These are phyloP conservation scores for Lepisosteus oculatus DNA, from an alignment of 2,113 vertebrate species.

Conservation along the genomic window DNA sequence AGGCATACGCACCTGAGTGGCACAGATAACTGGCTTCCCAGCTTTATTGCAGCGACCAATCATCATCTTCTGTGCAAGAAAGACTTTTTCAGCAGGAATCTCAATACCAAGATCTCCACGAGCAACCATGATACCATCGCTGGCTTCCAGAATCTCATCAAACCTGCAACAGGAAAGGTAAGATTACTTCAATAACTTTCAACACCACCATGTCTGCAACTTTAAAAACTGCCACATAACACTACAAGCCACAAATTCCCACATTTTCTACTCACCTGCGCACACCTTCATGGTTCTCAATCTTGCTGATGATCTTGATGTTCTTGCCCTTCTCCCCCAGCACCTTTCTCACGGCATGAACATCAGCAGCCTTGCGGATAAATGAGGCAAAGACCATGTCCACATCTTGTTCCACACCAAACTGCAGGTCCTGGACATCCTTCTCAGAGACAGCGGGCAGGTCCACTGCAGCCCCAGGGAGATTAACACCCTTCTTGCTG, in stretches of 20 bases:
- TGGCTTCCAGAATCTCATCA: slow-evolving; percentile 95
- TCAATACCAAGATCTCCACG: slow-evolving; percentile 95
- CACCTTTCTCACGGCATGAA: slow-evolving; percentile 84
- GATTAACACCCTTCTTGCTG: slow-evolving; percentile 96
- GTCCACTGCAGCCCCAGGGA: slow-evolving; percentile 88
- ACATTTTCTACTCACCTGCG: slow-evolving; percentile 68
- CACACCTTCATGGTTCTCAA: slow-evolving; percentile 96
- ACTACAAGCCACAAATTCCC: fast-evolving
- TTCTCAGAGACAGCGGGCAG: slow-evolving; percentile 89
- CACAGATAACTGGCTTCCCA: slow-evolving; percentile 93
- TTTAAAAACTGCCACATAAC: too few species aligned
- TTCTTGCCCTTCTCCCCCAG: slow-evolving; percentile 94
- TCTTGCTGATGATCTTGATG: slow-evolving; percentile 98
- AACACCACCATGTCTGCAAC: too few species aligned
- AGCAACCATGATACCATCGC: slow-evolving; percentile 97
- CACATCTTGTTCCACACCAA: slow-evolving; percentile 89
- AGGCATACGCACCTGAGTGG: slow-evolving; percentile 78
- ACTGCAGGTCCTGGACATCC: slow-evolving; percentile 90
- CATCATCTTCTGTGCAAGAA: slow-evolving; percentile 98
- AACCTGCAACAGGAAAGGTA: slow-evolving; percentile 65
- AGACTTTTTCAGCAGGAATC: slow-evolving; percentile 96
- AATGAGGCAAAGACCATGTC: slow-evolving; percentile 98
- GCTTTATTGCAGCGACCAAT: slow-evolving; percentile 90
- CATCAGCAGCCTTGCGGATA: slow-evolving; percentile 91
- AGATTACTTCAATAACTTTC: not conserved